Evolutionary conservation across 1,140 invertebrate species (phyloP).

Genomic region (Zaprionus nigranus): DNA sequence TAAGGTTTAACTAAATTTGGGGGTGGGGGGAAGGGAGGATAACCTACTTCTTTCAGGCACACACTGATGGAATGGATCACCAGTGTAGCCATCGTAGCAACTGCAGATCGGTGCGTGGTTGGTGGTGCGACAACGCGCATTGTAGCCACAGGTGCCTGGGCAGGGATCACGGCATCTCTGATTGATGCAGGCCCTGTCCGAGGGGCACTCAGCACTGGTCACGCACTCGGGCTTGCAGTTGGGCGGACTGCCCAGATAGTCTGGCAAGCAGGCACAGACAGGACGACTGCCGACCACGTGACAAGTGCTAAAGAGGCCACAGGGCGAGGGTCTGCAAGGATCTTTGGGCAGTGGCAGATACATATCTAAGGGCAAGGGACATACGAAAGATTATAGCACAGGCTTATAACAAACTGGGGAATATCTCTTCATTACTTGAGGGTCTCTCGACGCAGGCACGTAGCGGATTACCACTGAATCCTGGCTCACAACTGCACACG

Average conservation of each 20-base stretch:
- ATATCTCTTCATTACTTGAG: conserved; percentile 85
- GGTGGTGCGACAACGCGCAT: conserved; percentile 92
- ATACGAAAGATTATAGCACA: conserved; percentile 4
- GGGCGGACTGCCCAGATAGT: conserved; percentile 91
- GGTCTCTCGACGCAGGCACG: conserved; percentile 88
- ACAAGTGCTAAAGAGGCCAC: conserved; percentile 92
- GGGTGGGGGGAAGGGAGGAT: too few relatives aligned
- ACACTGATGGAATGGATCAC: conserved; percentile 90
- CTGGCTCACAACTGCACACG: conserved; percentile 90
- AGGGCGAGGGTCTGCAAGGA: conserved; percentile 92
- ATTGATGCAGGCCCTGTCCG: conserved; percentile 91
- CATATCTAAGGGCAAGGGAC: conserved; percentile 84
- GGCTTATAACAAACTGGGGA: not conserved
- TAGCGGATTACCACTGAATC: conserved; percentile 91
- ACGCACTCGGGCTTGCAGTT: conserved; percentile 93
- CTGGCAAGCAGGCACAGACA: conserved; percentile 91
- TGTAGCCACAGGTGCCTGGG: conserved; percentile 92
- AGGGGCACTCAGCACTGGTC: conserved; percentile 91
- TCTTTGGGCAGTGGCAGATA: conserved; percentile 86
- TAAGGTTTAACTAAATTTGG: not conserved
- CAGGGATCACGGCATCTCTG: conserved; percentile 93
- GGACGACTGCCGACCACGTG: conserved; percentile 89
- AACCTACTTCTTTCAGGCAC: conserved; percentile 79
- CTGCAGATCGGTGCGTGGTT: conserved; percentile 93
- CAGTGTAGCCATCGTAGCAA: conserved; percentile 90